Evolutionary conservation across 2,797 vertebrate species (phyloP).

Genomic region (Lithobates sylvaticus): DNA sequence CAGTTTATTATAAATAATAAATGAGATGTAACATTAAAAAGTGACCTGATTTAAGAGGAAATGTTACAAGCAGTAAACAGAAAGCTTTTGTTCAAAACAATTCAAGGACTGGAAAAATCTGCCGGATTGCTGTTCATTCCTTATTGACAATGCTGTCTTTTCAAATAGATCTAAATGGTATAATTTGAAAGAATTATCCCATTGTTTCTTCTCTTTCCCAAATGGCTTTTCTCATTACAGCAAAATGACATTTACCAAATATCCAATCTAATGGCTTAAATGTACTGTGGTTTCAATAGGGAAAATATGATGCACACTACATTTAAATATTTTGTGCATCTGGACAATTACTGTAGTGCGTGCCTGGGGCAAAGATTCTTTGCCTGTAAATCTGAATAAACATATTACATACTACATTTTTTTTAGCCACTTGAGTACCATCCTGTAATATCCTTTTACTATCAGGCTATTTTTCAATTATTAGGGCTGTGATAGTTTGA

Average conservation of each 20-base stretch:
- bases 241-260: slow-evolving; percentile 35
- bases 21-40: background rate
- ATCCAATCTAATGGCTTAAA: slow-evolving; percentile 3
- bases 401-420: background rate
- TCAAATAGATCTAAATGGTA: slow-evolving; percentile 36
- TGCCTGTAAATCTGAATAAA: background rate
- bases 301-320: slow-evolving; percentile 6
- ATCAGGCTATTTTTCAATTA: too few species aligned
- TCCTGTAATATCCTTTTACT: too few species aligned
- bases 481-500: too few species aligned
- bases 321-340: slow-evolving; percentile 36
- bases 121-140: slow-evolving; percentile 28
- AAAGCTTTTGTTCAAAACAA: slow-evolving; percentile 36
- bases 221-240: slow-evolving; percentile 19
- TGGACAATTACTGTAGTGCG: background rate
- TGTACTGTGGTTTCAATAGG: background rate
- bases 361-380: background rate
- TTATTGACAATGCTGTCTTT: slow-evolving; percentile 29
- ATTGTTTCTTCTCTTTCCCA: slow-evolving; percentile 29
- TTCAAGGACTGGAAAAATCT: slow-evolving; percentile 49
- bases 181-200: slow-evolving; percentile 33
- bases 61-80: slow-evolving; percentile 14
- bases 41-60: slow-evolving; percentile 3
- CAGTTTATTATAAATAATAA: background rate
- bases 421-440: background rate